Conservation (phyloP, 2,888 invertebrate genomes). For the Strigamia transsilvanica region DNA sequence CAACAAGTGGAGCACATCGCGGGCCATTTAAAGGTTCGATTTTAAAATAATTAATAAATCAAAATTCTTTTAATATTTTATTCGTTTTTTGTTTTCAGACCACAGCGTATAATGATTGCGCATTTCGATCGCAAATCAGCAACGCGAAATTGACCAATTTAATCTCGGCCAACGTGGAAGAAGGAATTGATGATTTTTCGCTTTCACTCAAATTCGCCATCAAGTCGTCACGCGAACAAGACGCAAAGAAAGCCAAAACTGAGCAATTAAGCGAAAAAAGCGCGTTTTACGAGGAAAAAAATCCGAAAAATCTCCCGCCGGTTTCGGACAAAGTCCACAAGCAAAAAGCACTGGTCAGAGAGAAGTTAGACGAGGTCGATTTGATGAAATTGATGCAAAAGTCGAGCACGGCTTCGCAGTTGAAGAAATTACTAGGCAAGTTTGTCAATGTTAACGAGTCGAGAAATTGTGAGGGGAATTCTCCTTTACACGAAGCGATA, state of each 20-base stretch:
- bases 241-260: background rate
- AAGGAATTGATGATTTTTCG: background rate
- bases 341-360: background rate
- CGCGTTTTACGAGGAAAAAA: background rate
- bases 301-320: background rate
- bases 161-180: slow-evolving; percentile 15
- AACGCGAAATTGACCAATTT: slow-evolving; percentile 5
- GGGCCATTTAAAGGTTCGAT: slow-evolving; percentile 51
- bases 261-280: background rate
- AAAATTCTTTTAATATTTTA: background rate
- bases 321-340: background rate
- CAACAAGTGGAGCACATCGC: slow-evolving; percentile 54
- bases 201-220: background rate
- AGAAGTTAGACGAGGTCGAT: background rate
- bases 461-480: background rate
- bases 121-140: slow-evolving; percentile 16
- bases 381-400: background rate
- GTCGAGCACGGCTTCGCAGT: background rate
- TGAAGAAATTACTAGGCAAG: background rate
- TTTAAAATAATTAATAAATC: background rate
- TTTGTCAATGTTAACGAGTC: background rate
- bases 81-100: background rate
- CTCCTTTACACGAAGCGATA: slow-evolving; percentile 13
- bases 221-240: background rate
- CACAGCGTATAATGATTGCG: slow-evolving; percentile 21